Evolutionary conservation across 1,140 invertebrate species (phyloP).

Genomic region (Melipona quadrifasciata): DNA sequence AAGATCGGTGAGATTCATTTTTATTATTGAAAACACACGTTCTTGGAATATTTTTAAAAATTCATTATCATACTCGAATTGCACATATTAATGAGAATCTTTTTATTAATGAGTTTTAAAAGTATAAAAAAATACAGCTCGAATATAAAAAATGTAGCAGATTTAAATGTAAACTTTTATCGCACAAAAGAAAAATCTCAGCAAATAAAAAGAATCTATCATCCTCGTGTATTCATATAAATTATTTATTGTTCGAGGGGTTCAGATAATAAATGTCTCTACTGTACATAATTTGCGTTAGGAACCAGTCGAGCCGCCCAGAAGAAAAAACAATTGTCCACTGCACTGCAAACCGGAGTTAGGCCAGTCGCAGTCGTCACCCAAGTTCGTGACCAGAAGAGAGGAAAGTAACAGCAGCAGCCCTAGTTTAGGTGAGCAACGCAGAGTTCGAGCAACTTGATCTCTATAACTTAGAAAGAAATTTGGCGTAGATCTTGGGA

Average conservation of each 20-base stretch:
- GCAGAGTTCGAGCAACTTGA: not conserved
- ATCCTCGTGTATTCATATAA: not conserved
- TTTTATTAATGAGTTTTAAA: not conserved
- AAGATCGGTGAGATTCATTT: constrained; percentile 47
- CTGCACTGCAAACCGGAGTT: constrained; percentile 70
- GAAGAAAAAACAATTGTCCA: constrained; percentile 71
- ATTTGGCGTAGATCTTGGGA: constrained; percentile 62
- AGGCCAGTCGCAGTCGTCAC: constrained; percentile 63
- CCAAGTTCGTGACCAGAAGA: constrained; percentile 68
- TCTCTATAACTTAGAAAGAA: constrained; percentile 10
- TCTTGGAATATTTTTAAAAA: too few relatives aligned
- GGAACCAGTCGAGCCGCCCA: constrained; percentile 66
- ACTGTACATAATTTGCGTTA: constrained; percentile 28
- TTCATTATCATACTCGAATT: not conserved
- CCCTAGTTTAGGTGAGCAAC: constrained; percentile 65
- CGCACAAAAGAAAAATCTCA: not conserved
- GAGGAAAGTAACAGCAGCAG: constrained; percentile 68
- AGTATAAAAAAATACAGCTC: not conserved
- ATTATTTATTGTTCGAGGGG: not conserved
- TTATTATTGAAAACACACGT: not conserved
- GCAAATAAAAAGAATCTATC: not conserved
- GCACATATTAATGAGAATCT: not conserved
- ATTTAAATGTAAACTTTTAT: too few relatives aligned
- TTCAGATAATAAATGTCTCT: not conserved
- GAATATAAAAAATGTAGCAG: not conserved